phyloP scores from a whole-genome alignment of 2,888 invertebrate species.

The Blastobasis adustella region DNA sequence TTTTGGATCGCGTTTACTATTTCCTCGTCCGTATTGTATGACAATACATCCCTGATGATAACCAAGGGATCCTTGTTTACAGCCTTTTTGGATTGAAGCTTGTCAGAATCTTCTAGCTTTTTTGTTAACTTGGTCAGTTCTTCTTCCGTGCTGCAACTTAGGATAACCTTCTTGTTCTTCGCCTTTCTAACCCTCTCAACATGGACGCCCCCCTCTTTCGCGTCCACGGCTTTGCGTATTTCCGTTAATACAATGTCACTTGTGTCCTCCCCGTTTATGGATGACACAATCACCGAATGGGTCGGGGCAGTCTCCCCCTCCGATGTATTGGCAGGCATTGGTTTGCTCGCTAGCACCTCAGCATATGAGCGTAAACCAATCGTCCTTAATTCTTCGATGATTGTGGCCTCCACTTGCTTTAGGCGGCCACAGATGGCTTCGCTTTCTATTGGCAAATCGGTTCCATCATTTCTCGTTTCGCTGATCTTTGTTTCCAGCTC shows the following conservation, averaged over 20 bases:
- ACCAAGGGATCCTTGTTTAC: background rate
- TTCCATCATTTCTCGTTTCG: too few species aligned
- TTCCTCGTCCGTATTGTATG: background rate
- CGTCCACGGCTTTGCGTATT: slow-evolving; percentile 1
- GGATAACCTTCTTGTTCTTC: slow-evolving; percentile 4
- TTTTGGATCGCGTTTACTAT: background rate
- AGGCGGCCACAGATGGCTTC: too few species aligned
- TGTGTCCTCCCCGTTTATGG: background rate
- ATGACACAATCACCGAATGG: slow-evolving; percentile 4
- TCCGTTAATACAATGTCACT: slow-evolving; percentile 1
- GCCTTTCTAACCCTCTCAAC: slow-evolving; percentile 4
- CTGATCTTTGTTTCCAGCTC: too few species aligned
- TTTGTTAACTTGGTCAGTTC: background rate
- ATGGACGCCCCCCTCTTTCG: background rate
- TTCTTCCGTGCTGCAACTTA: slow-evolving; percentile 1
- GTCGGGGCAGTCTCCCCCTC: background rate
- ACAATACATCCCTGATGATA: background rate
- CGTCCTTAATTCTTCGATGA: too few species aligned
- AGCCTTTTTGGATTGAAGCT: background rate
- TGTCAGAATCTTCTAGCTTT: background rate
- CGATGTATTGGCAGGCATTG: too few species aligned
- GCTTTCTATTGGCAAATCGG: too few species aligned
- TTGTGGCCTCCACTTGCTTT: too few species aligned
- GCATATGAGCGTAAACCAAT: background rate
- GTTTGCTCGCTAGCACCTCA: background rate